Base-by-base conservation (phyloP, 2,113 vertebrate species). In the Callocephalon fimbriatum region DNA sequence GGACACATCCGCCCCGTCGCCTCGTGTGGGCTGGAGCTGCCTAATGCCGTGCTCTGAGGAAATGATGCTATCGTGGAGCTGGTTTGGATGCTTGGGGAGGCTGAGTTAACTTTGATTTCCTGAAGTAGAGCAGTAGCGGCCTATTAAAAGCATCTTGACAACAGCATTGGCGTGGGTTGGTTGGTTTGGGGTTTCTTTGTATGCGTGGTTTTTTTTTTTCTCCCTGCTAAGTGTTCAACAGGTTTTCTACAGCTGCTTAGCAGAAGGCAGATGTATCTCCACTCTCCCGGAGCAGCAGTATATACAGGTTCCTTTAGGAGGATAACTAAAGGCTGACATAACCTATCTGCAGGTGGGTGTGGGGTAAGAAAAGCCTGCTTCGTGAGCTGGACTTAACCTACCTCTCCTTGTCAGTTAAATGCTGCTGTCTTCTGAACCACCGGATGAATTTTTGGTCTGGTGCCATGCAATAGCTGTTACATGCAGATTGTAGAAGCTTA, bases 401-500 rank as follows among this genome's bases (percentile, higher is more conserved):
- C 99, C 99, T 99, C 94, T 99, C 99, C 61, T 99, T 99, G 74
- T 99, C 99, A 0, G 98, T 99, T 86, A 99, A 98, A 71, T 98
- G 98, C 48, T 96, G 93, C 94, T 99, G 99, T 59, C 90, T 98
- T 95, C 92, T 98, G 95, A 99, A 99, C 99, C 99, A 99, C 91
- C 96, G 98, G 37, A 99, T 98, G 97, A 99, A 99, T 63, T 95
- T 96, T 14, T 91, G 92, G 86, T 99, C 98, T 7, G 99, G 97
- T 27, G 66, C 97, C 97, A 99, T 98, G 85, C 99, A 99, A 47
- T 99, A 99, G 97, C 98, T 99, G 97, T 99, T 99, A 77, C 99
- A 99, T 22, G 99, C 98, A 21, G 99, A 99, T 72, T 99, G 99
- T 47, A 99, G 95, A 94, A 99, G 98, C 97, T 99, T 99, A 94